phyloP scores from a whole-genome alignment of 2,888 invertebrate genomes.

The Metopia argyrocephala region DNA sequence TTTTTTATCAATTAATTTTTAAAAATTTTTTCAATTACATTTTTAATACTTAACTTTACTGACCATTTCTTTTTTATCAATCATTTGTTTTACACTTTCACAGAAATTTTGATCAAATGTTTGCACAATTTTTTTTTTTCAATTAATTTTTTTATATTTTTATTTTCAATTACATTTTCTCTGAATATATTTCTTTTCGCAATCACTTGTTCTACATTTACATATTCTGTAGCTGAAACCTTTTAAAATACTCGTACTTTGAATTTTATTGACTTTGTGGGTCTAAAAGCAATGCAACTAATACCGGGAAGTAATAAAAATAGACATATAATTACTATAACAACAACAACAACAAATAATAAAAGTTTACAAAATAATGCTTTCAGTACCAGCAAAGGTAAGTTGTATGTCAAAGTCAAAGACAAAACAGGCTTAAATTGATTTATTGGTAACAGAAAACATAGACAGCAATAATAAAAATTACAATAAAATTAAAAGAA shows the following conservation, averaged over 20 bases:
- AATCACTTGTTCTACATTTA: neutral
- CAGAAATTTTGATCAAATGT: no score
- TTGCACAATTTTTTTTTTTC: slow-evolving; percentile 9
- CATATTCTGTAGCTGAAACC: slow-evolving; percentile 13
- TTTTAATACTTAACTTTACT: no score
- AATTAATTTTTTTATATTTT: neutral
- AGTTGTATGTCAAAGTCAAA: slow-evolving; percentile 62
- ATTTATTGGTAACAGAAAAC: slow-evolving; percentile 55
- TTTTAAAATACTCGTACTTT: slow-evolving; percentile 36
- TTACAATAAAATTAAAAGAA: neutral
- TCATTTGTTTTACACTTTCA: no score
- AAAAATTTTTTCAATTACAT: no score
- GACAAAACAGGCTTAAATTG: slow-evolving; percentile 61
- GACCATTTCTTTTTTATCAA: neutral
- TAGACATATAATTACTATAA: slow-evolving; percentile 6
- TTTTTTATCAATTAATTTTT: no score
- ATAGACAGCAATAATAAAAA: slow-evolving; percentile 25
- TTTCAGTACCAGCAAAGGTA: slow-evolving; percentile 51
- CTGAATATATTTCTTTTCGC: slow-evolving; percentile 5
- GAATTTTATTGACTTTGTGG: slow-evolving; percentile 26
- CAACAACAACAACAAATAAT: slow-evolving; percentile 1
- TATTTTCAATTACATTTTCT: no score
- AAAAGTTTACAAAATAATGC: slow-evolving; percentile 35
- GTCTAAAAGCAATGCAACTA: slow-evolving; percentile 31
- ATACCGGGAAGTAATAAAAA: slow-evolving; percentile 58